These are phyloP conservation scores for Callospermophilus lateralis DNA, from an alignment of 2,113 vertebrate species.

Conservation along the genomic window DNA sequence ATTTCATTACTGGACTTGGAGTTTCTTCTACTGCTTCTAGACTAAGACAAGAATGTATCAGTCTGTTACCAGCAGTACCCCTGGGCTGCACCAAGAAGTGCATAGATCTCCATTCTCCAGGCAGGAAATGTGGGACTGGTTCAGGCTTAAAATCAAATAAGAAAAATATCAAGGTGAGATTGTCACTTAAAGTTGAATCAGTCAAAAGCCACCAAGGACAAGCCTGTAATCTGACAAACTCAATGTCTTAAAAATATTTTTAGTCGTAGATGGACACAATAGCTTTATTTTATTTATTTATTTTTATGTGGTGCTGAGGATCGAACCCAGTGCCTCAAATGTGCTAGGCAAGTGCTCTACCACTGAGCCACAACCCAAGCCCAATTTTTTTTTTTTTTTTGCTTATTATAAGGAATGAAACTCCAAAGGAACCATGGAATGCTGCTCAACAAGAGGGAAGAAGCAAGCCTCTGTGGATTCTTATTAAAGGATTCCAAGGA, in stretches of 20 bases:
- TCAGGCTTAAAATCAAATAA: not conserved
- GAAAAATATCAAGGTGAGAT: not conserved
- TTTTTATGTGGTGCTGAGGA: no score
- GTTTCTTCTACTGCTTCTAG: constrained; percentile 10
- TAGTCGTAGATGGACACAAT: no score
- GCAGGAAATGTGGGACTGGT: constrained; percentile 3
- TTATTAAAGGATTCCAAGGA: constrained; percentile 7
- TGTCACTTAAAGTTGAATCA: not conserved
- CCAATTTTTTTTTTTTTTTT: no score
- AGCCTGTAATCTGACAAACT: not conserved
- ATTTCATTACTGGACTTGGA: not conserved
- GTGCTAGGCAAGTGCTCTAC: no score
- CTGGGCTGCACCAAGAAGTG: not conserved
- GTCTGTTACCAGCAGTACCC: not conserved
- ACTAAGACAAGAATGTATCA: not conserved
- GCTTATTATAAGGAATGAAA: not conserved
- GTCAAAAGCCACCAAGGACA: constrained; percentile 36
- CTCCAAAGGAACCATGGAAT: not conserved
- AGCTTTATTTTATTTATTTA: no score
- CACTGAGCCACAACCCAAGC: no score
- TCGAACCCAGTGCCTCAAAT: no score
- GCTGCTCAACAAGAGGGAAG: not conserved
- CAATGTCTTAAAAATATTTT: not conserved
- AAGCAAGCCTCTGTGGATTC: not conserved
- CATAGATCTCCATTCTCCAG: constrained; percentile 18